Evolutionary conservation across 2,113 vertebrate species (phyloP), one percentile per base, ranked within the genome.

Genomic region (Hemicordylus capensis): DNA sequence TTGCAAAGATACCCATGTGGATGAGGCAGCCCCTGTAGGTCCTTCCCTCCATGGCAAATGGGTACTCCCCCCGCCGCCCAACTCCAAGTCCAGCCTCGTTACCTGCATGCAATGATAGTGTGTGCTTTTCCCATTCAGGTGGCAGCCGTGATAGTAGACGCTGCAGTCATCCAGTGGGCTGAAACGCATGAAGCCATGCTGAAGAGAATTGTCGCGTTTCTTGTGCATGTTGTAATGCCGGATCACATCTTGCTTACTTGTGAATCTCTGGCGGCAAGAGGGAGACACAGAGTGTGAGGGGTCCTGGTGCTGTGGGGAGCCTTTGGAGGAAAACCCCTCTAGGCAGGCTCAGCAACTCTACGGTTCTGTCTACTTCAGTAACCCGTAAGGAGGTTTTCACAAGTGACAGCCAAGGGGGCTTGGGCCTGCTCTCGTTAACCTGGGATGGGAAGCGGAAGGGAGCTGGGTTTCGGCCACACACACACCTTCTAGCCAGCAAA

Each of bases 61-160:
- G 20, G 66, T 17, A 19, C 15, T n/a, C n/a, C 34, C 19, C 31
- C 66, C 4, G 4, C 12, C 51, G 51, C 51, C 51, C 17, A 6
- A n/a, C n/a, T n/a, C n/a, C n/a, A n/a, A n/a, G 5, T 54, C 31
- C n/a, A 1, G 59, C 44, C 0, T 1, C 39, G 64, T 95, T 96
- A 99, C 98, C 99, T 99, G 99, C 99, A 99, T 99, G 97, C 99
- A 99, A 96, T 99, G 99, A 97, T 99, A 99, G 96, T 99, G 99
- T 82, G 99, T 99, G 96, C 99, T 99, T 95, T 99, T 99, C 91
- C 99, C 99, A 9, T 99, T 99, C 85, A 99, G 98, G 96, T 99
- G 99, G 93, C 99, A 99, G 96, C 98, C 98, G 0, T 99, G 98
- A 92, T 99, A 99, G 96, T 99, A 99, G 72, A 99, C 98, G 1